A percentile compares a stretch with the other conserved stretches of the same genome.
These are phyloP conservation scores for Laspeyria flexula DNA, from an alignment of 2,888 invertebrate genomes.

Conservation along the genomic window DNA sequence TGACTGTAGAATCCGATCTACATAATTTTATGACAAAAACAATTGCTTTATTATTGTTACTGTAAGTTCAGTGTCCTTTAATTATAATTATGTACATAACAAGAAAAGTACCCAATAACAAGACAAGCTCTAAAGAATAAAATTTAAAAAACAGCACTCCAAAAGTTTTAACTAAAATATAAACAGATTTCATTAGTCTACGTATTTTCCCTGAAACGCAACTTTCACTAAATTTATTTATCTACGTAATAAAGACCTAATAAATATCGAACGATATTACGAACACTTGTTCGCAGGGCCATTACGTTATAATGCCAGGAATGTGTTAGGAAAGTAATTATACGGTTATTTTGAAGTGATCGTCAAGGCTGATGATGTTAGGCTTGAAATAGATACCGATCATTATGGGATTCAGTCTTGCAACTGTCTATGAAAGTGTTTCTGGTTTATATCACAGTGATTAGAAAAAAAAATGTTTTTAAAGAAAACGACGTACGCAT, in stretches of 20 bases:
- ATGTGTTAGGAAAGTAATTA: constrained; percentile 16
- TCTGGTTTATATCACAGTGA: background rate
- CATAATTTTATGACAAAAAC: too few relatives aligned
- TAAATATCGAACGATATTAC: background rate
- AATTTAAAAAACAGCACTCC: too few relatives aligned
- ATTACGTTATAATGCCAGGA: constrained; percentile 15
- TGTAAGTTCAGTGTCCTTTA: too few relatives aligned
- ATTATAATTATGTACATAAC: too few relatives aligned
- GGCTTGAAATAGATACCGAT: background rate
- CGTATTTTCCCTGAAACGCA: too few relatives aligned
- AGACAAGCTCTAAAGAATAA: too few relatives aligned
- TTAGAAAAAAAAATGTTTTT: background rate
- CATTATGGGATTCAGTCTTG: background rate
- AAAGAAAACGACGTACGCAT: too few relatives aligned
- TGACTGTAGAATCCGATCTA: too few relatives aligned
- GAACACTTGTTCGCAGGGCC: constrained; percentile 4
- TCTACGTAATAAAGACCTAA: background rate
- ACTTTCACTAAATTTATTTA: background rate
- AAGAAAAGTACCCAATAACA: too few relatives aligned
- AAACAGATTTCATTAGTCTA: too few relatives aligned
- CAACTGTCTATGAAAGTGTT: background rate
- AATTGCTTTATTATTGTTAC: too few relatives aligned
- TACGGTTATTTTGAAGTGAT: constrained; percentile 16
- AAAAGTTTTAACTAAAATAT: too few relatives aligned
- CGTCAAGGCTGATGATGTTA: constrained; percentile 21